Percentiles rank a stretch among this genome's conserved stretches.
Evolutionary conservation across 2,888 invertebrate genomes (phyloP).

Genomic region (Ceramica pisi): DNA sequence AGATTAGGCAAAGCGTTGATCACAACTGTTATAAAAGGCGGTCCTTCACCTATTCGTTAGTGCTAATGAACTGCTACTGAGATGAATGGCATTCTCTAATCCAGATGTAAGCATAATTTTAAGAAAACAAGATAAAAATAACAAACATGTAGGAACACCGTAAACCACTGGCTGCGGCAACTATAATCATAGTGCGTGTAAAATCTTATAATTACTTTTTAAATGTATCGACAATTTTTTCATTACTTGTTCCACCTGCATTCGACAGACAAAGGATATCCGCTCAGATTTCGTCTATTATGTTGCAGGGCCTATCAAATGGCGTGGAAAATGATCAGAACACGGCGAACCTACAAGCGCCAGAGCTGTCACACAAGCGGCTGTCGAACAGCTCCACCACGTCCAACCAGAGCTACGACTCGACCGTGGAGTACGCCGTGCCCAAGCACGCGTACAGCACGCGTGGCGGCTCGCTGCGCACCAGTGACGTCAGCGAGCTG

Average conservation of each 20-base stretch:
- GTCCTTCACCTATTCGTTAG: neutral
- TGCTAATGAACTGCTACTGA: too few relatives aligned
- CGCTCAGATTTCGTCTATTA: conserved; percentile 51
- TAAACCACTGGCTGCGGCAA: conserved; percentile 5
- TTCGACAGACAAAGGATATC: conserved; percentile 42
- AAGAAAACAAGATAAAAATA: neutral
- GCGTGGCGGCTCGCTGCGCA: conserved; percentile 72
- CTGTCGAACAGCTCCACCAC: conserved; percentile 86
- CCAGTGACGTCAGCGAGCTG: conserved; percentile 77
- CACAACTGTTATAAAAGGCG: neutral
- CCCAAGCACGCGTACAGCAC: conserved; percentile 84
- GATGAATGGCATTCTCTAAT: neutral
- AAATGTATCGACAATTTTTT: conserved; percentile 41
- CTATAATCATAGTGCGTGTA: conserved; percentile 7
- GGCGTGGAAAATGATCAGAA: conserved; percentile 89
- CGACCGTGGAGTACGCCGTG: conserved; percentile 84
- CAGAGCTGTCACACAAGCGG: conserved; percentile 83
- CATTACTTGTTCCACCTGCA: conserved; percentile 26
- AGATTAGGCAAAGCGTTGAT: neutral
- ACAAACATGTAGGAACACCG: neutral
- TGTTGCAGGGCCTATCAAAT: conserved; percentile 87
- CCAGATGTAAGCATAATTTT: neutral
- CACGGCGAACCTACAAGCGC: conserved; percentile 81
- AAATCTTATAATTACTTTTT: conserved; percentile 40
- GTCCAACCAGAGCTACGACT: conserved; percentile 88